Conservation (phyloP, 2,888 invertebrate species). For the Synergus umbraculus region DNA sequence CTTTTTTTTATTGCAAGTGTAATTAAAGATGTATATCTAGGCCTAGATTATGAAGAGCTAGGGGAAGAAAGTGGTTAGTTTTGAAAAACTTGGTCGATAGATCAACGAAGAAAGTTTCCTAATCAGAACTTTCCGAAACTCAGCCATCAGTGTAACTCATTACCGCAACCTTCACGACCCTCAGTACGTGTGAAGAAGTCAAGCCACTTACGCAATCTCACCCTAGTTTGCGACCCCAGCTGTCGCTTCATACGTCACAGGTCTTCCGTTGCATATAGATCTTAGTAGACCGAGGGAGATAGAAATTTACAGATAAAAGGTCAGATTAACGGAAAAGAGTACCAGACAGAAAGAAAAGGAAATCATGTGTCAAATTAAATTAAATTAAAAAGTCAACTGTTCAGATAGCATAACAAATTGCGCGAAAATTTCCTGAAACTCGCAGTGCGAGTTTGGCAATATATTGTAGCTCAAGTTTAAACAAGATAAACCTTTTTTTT, state of each 20-base stretch:
- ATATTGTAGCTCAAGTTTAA: too few species aligned
- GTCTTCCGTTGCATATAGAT: constrained; percentile 22
- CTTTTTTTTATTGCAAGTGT: neutral
- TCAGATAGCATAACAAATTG: too few species aligned
- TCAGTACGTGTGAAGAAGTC: constrained; percentile 39
- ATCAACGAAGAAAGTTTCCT: constrained; percentile 22
- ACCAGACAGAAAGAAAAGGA: neutral
- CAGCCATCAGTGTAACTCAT: constrained; percentile 34
- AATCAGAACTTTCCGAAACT: constrained; percentile 12
- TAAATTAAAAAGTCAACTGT: too few species aligned
- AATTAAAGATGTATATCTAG: neutral
- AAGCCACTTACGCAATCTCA: constrained; percentile 32
- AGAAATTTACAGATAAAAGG: neutral
- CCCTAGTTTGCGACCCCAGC: constrained; percentile 5
- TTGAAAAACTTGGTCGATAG: constrained; percentile 19
- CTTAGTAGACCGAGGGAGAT: neutral
- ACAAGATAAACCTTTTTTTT: too few species aligned
- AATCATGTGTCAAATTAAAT: neutral
- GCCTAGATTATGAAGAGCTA: neutral
- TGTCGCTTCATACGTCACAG: constrained; percentile 30
- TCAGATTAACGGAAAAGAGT: neutral
- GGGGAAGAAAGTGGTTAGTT: neutral
- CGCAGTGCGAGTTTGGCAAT: too few species aligned
- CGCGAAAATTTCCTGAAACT: too few species aligned
- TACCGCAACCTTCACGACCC: constrained; percentile 18